Conservation (phyloP, 2,113 vertebrate genomes). For the cattle (Bos taurus) region DNA sequence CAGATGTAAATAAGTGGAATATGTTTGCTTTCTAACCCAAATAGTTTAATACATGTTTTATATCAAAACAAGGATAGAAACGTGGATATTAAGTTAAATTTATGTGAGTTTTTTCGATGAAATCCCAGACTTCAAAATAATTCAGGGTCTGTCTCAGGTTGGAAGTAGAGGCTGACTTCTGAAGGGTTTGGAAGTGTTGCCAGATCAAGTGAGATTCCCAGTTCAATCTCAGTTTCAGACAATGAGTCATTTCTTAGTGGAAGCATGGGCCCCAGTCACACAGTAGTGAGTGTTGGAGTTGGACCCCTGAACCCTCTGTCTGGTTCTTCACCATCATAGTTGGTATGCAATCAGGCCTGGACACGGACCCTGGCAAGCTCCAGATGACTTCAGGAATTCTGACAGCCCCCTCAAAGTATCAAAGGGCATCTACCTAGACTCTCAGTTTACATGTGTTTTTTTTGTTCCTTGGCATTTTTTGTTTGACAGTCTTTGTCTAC, state of each 20-base stretch:
- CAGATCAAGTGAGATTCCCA: background rate
- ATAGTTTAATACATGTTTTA: background rate
- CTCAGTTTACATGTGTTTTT: background rate
- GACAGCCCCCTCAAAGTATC: background rate
- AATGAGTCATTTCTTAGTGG: background rate
- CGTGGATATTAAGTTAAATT: background rate
- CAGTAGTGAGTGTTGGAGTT: background rate
- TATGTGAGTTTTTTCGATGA: background rate
- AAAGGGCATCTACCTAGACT: background rate
- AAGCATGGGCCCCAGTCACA: background rate
- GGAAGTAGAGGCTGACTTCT: background rate
- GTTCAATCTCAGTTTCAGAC: background rate
- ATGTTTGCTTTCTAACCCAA: background rate
- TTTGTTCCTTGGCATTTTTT: background rate
- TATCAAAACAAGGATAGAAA: background rate
- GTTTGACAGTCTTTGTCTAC: background rate
- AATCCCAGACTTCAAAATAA: slow-evolving; percentile 1
- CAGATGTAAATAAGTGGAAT: background rate
- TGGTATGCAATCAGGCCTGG: background rate
- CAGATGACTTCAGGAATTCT: background rate
- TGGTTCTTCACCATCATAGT: background rate
- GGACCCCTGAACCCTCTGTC: background rate
- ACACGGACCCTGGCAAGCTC: background rate
- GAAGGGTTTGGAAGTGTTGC: background rate
- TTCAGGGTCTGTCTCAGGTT: background rate